Conservation (phyloP, 2,113 vertebrate species). For the Microtus montanus region DNA sequence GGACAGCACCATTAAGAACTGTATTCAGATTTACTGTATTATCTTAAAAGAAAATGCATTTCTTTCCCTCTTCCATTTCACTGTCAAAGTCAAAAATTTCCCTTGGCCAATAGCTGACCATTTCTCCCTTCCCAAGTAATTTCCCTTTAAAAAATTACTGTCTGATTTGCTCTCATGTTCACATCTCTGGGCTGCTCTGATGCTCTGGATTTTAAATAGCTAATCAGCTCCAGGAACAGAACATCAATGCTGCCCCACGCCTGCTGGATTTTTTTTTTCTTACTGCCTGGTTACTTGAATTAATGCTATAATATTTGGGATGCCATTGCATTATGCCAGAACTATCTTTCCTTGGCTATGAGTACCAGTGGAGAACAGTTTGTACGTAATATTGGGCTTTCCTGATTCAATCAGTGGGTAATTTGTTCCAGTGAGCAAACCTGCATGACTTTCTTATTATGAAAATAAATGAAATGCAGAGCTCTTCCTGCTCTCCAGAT, state of each 20-base stretch:
- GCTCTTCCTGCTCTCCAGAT: background rate
- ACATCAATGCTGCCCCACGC: background rate
- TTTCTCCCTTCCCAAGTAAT: conserved; percentile 15
- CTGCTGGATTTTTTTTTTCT: background rate
- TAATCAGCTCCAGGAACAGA: conserved; percentile 5
- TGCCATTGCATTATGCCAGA: conserved; percentile 50
- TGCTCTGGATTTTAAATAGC: conserved; percentile 51
- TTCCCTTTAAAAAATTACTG: conserved; percentile 40
- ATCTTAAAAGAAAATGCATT: conserved; percentile 45
- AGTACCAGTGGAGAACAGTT: conserved; percentile 36
- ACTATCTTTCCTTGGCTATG: background rate
- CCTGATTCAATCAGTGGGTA: conserved; percentile 49
- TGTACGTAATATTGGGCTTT: conserved; percentile 50
- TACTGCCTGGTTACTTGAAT: conserved; percentile 59
- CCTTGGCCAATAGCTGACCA: conserved; percentile 13
- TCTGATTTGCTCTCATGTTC: conserved; percentile 36
- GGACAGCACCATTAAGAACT: conserved; percentile 48
- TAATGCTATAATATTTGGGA: conserved; percentile 49
- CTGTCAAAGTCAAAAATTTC: conserved; percentile 56
- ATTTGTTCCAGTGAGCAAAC: conserved; percentile 63
- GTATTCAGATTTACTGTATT: conserved; percentile 31
- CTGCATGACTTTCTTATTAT: conserved; percentile 56
- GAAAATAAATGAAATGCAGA: conserved; percentile 47
- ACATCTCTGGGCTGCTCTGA: background rate
- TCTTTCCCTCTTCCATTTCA: conserved; percentile 33